Evolutionary conservation across 2,113 vertebrate species (phyloP).

Genomic region (Cranoglanis bouderius): DNA sequence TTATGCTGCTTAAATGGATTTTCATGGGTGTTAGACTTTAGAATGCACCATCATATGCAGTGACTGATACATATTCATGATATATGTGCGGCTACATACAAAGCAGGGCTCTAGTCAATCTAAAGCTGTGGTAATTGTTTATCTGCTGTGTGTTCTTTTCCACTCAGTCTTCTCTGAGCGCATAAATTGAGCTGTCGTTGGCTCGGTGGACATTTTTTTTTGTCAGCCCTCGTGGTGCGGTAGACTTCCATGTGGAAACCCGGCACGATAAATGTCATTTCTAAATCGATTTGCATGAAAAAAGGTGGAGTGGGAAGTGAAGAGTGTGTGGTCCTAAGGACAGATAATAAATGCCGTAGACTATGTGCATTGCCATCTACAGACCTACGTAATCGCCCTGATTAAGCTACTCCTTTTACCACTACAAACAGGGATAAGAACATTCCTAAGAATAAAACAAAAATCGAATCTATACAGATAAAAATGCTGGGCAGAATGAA

Average conservation of each 20-base stretch:
- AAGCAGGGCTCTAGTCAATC: slow-evolving; percentile 62
- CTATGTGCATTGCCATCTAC: slow-evolving; percentile 48
- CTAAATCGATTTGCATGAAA: slow-evolving; percentile 69
- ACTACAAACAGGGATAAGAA: background rate
- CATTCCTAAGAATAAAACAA: background rate
- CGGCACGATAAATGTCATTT: slow-evolving; percentile 68
- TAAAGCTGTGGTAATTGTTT: slow-evolving; percentile 69
- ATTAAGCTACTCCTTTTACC: slow-evolving; percentile 2
- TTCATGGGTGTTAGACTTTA: slow-evolving; percentile 73
- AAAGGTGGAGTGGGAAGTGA: slow-evolving; percentile 50
- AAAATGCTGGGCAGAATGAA: background rate
- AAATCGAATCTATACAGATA: background rate
- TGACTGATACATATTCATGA: slow-evolving; percentile 74
- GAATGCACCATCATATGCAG: slow-evolving; percentile 67
- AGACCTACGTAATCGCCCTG: slow-evolving; percentile 31
- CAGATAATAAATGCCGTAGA: slow-evolving; percentile 57
- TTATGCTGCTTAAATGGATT: slow-evolving; percentile 76
- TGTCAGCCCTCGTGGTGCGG: slow-evolving; percentile 39
- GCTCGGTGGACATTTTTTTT: slow-evolving; percentile 70
- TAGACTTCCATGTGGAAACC: slow-evolving; percentile 58
- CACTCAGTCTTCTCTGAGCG: slow-evolving; percentile 58
- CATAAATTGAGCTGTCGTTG: slow-evolving; percentile 70
- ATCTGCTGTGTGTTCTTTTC: slow-evolving; percentile 58
- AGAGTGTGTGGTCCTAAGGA: slow-evolving; percentile 48
- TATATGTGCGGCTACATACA: slow-evolving; percentile 48